These are phyloP conservation scores for Rapana venosa DNA, from an alignment of 2,888 invertebrate species.

Conservation along the genomic window DNA sequence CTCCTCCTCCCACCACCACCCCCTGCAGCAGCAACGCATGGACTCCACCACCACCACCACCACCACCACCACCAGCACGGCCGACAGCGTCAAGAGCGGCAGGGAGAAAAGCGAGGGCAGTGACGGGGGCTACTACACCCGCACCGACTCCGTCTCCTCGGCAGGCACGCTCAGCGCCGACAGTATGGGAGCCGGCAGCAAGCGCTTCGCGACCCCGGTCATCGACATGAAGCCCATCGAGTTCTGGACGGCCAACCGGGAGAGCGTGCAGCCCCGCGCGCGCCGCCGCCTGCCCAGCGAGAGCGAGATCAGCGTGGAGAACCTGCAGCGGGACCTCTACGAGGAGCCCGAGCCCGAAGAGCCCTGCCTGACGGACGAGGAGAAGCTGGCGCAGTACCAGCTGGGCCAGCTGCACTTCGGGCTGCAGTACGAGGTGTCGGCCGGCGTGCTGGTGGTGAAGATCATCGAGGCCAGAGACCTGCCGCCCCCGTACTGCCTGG, in stretches of 20 bases:
- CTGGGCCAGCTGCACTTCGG: conserved; percentile 77
- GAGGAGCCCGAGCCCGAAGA: conserved; percentile 58
- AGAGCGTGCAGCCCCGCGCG: conserved; percentile 75
- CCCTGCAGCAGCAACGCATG: conserved; percentile 61
- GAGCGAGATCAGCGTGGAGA: conserved; percentile 77
- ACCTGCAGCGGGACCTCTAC: conserved; percentile 77
- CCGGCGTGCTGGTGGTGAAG: conserved; percentile 75
- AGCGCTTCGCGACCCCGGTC: conserved; percentile 71
- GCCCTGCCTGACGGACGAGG: conserved; percentile 73
- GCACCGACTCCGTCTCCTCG: conserved; percentile 70
- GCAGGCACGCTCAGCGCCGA: conserved; percentile 68
- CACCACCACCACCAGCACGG: conserved; percentile 59
- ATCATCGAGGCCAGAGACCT: conserved; percentile 79
- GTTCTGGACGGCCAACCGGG: conserved; percentile 78
- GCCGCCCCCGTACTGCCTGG: conserved; percentile 75
- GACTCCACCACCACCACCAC: conserved; percentile 67
- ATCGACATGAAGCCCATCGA: conserved; percentile 79
- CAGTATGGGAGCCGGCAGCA: conserved; percentile 62
- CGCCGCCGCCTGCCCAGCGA: conserved; percentile 73
- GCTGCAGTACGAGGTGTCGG: conserved; percentile 76
- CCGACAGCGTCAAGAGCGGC: conserved; percentile 62
- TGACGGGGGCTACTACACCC: conserved; percentile 52
- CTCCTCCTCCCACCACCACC: neutral
- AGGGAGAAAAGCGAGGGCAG: conserved; percentile 72
- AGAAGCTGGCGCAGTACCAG: conserved; percentile 73